Evolutionary conservation across 2,888 invertebrate species (phyloP), one percentile per base, ranked within the genome.

Genomic region (Microlaimidae sp.): DNA sequence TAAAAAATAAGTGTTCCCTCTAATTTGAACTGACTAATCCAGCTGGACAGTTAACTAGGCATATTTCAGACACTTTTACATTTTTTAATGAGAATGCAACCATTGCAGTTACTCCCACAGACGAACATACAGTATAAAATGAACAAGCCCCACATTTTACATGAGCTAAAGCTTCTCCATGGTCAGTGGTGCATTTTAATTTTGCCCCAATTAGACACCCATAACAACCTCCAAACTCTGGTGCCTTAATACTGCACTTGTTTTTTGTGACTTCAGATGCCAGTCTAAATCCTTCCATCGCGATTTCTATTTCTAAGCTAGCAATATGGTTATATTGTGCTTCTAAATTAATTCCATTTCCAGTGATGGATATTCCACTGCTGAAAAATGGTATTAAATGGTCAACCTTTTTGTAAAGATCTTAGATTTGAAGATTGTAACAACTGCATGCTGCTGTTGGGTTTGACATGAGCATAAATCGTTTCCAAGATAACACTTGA

Each of bases 391-490:
- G 38, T 38, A 38, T n/a, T 13, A 38, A 10, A 26, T 13, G 27
- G 10, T 1, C 1, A 26, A 1, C 23, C 27, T 21, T 10, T 1
- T n/a, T 38, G 38, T 13, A 38, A 38, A 38, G 38, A 38, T 10
- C 13, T 38, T 38, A 10, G n/a, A 38, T 10, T 10, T 10, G 10
- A 13, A 10, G 38, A 13, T 38, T n/a, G 10, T 10, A 10, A n/a
- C 38, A 38, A 38, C 13, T 38, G 38, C 38, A 38, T 13, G 38
- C 10, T 13, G n/a, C 38, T n/a, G 10, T 38, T 29, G 32, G 1
- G 26, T 25, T 17, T 27, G 55, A 26, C 56, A 55, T 28, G 23
- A 28, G 56, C 55, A 55, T 2, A 23, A 3, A 10, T 54, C 48
- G 5, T 5, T 10, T 38, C 13, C 13, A 38, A 38, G 38, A 38